Conservation (phyloP, 1,140 invertebrate species). For the Tenebrio molitor region DNA sequence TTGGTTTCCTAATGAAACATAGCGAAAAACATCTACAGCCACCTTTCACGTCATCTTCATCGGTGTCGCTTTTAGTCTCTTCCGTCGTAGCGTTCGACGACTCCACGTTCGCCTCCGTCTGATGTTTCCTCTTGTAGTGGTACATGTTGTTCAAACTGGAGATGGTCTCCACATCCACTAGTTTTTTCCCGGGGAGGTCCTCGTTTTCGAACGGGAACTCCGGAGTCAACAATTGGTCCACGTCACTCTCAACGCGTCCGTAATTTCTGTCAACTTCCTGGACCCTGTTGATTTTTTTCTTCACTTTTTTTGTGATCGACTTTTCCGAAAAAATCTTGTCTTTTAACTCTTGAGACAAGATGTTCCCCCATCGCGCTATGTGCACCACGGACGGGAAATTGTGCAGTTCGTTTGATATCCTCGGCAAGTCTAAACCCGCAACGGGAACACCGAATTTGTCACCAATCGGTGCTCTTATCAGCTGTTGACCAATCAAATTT, state of each 20-base stretch:
- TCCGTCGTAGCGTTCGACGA: not conserved
- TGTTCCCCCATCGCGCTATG: not conserved
- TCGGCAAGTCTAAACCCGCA: not conserved
- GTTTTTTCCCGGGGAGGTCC: not conserved
- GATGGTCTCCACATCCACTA: not conserved
- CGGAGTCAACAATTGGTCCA: no score
- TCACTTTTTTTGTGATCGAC: not conserved
- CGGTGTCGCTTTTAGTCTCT: constrained; percentile 3
- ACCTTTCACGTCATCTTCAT: not conserved
- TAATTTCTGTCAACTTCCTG: no score
- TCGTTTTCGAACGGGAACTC: no score
- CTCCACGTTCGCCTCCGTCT: not conserved
- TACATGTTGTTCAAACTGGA: constrained; percentile 23
- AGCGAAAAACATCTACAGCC: not conserved
- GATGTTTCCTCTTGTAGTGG: not conserved
- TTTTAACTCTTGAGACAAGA: not conserved
- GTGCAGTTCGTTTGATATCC: not conserved
- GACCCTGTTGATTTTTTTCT: constrained; percentile 3
- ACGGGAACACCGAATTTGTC: not conserved
- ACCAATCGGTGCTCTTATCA: not conserved
- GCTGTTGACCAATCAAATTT: no score
- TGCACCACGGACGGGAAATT: constrained; percentile 13
- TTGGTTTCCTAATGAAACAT: constrained; percentile 14
- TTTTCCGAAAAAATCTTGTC: no score
- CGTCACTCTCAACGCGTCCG: no score